phyloP scores from a whole-genome alignment of 2,888 invertebrate species.

The Nomada fabriciana region DNA sequence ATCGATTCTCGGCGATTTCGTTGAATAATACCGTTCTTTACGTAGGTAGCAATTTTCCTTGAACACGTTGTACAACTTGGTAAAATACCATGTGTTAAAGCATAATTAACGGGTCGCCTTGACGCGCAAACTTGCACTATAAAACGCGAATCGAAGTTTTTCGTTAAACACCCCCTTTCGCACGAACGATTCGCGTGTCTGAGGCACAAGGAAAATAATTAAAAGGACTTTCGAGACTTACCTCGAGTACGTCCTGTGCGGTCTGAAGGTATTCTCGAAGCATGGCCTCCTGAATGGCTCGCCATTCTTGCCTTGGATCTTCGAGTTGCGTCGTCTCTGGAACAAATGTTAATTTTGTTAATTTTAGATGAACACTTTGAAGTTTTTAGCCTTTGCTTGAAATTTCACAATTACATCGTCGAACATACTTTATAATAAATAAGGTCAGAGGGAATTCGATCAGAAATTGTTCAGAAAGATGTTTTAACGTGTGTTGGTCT shows the following conservation, averaged over 20 bases:
- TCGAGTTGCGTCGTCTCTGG: constrained; percentile 97
- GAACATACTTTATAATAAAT: too few species aligned
- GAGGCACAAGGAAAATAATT: constrained; percentile 19
- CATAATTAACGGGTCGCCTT: constrained; percentile 2
- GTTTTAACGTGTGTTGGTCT: too few species aligned
- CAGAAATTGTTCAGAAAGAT: too few species aligned
- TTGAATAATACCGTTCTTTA: not conserved
- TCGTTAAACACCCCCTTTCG: not conserved
- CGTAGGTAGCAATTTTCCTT: not conserved
- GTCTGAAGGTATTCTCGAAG: constrained; percentile 97
- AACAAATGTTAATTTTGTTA: not conserved
- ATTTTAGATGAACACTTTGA: not conserved
- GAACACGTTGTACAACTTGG: not conserved
- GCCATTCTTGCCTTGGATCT: constrained; percentile 98
- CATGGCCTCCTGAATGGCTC: constrained; percentile 98
- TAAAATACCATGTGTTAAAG: not conserved
- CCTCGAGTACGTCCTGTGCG: constrained; percentile 97
- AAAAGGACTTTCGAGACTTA: constrained; percentile 79
- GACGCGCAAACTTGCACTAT: not conserved
- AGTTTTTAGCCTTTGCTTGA: too few species aligned
- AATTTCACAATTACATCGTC: too few species aligned
- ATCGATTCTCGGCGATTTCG: not conserved
- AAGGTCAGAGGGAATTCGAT: too few species aligned
- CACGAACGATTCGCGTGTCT: not conserved
- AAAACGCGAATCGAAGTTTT: constrained; percentile 1